These are phyloP conservation scores for Dryobotodes eremita DNA, from an alignment of 2,888 invertebrate species.

Conservation along the genomic window DNA sequence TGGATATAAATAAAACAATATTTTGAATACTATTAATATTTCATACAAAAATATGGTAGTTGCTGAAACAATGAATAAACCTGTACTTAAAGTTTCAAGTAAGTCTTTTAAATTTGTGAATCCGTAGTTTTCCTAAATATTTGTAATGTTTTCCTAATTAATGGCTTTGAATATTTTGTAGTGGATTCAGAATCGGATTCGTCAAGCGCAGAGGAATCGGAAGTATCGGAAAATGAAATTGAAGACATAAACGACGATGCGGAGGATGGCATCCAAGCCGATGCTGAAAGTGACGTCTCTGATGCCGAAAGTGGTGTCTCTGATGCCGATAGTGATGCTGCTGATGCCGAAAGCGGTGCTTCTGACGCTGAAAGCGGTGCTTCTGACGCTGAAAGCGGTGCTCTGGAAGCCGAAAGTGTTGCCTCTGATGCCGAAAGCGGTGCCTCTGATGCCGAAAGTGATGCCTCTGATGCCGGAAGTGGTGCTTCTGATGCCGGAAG, in stretches of 20 bases:
- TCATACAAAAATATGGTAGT: slow-evolving; percentile 77
- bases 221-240: slow-evolving; percentile 76
- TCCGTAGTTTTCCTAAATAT: not conserved
- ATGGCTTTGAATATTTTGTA: slow-evolving; percentile 45
- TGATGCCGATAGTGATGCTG: slow-evolving; percentile 28
- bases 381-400: slow-evolving; percentile 66
- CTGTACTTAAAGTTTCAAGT: slow-evolving; percentile 82
- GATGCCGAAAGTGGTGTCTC: slow-evolving; percentile 70
- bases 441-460: slow-evolving; percentile 58
- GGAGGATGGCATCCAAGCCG: slow-evolving; percentile 51
- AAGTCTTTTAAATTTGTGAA: slow-evolving; percentile 46
- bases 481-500: slow-evolving; percentile 67
- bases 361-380: slow-evolving; percentile 9
- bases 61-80: slow-evolving; percentile 78
- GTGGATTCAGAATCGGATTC: slow-evolving; percentile 80
- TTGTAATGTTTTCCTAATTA: slow-evolving; percentile 3
- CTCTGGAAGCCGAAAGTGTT: slow-evolving; percentile 67
- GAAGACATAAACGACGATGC: slow-evolving; percentile 65
- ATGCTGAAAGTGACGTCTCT: slow-evolving; percentile 61
- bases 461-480: slow-evolving; percentile 14
- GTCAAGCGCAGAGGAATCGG: slow-evolving; percentile 77
- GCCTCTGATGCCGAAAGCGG: slow-evolving; percentile 71
- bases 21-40: no score
- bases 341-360: slow-evolving; percentile 31
- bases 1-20: slow-evolving; percentile 27